Evolutionary conservation across 1,140 invertebrate genomes (phyloP).

Genomic region (Aphelinus certus): DNA sequence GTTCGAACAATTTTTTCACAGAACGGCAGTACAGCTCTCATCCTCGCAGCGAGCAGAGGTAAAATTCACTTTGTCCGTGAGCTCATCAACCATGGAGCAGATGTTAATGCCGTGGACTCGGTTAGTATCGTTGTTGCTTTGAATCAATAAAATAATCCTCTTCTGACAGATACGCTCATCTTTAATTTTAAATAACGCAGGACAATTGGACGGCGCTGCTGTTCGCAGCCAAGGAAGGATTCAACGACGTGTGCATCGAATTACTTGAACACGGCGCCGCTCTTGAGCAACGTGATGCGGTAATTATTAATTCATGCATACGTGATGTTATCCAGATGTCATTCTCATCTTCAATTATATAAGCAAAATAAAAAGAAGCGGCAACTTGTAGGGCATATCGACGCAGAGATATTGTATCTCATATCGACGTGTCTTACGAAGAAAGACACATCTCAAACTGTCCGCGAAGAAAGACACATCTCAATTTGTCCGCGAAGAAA

Average conservation of each 20-base stretch:
- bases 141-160: too few relatives aligned
- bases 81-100: constrained; percentile 85
- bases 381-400: too few relatives aligned
- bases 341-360: too few relatives aligned
- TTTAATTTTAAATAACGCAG: constrained; percentile 51
- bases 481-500: too few relatives aligned
- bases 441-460: too few relatives aligned
- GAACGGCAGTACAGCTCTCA: constrained; percentile 92
- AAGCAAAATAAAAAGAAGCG: too few relatives aligned
- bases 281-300: constrained; percentile 93
- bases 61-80: constrained; percentile 83
- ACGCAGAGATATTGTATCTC: too few relatives aligned
- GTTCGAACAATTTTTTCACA: constrained; percentile 54
- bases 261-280: constrained; percentile 87
- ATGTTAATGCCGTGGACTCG: constrained; percentile 89
- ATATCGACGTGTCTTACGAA: too few relatives aligned
- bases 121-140: constrained; percentile 60
- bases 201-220: constrained; percentile 94
- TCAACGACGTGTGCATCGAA: constrained; percentile 82
- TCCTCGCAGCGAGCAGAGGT: constrained; percentile 85
- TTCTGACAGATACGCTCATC: background rate
- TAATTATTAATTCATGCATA: constrained; percentile 58
- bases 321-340: too few relatives aligned
- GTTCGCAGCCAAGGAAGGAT: constrained; percentile 90
- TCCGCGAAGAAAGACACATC: too few relatives aligned